Percentiles rank a stretch among this genome's conserved stretches.
These are phyloP conservation scores for Blomia tropicalis DNA, from an alignment of 2,888 invertebrate species.

Conservation along the genomic window DNA sequence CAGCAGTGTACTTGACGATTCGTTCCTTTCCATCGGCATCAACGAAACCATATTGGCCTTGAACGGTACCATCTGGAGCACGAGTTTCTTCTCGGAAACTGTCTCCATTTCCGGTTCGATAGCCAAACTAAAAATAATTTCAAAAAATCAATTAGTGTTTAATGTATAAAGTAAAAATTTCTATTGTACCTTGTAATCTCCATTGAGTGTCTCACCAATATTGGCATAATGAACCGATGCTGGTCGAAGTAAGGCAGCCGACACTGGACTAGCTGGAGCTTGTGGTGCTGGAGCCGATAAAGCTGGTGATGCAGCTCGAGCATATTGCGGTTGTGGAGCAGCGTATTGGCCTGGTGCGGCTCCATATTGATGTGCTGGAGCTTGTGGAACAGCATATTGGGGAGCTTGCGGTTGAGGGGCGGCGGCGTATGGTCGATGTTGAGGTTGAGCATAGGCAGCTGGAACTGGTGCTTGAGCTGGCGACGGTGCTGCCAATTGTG, in stretches of 20 bases:
- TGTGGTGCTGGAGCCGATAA: background rate
- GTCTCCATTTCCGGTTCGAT: conserved; percentile 30
- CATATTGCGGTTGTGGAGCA: background rate
- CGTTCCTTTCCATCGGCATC: conserved; percentile 29
- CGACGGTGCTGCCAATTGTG: background rate
- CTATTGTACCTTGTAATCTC: conserved; percentile 27
- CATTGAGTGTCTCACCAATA: conserved; percentile 27
- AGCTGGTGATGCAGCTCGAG: background rate
- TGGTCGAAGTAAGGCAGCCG: conserved; percentile 2
- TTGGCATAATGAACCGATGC: conserved; percentile 30
- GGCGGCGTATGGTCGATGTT: background rate
- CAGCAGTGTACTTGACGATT: conserved; percentile 30
- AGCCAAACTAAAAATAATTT: conserved; percentile 27
- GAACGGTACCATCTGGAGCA: conserved; percentile 31
- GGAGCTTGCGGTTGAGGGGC: background rate
- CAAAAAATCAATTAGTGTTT: background rate
- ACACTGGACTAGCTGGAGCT: background rate
- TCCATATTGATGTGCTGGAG: background rate
- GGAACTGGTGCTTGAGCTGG: background rate
- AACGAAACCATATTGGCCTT: conserved; percentile 30
- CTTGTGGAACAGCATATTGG: background rate
- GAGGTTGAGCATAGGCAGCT: background rate
- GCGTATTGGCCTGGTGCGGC: background rate
- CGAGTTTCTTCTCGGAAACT: conserved; percentile 31
- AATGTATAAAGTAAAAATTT: background rate